These are phyloP conservation scores for Agonopterix arenella DNA, from an alignment of 2,888 invertebrate species.

Conservation along the genomic window DNA sequence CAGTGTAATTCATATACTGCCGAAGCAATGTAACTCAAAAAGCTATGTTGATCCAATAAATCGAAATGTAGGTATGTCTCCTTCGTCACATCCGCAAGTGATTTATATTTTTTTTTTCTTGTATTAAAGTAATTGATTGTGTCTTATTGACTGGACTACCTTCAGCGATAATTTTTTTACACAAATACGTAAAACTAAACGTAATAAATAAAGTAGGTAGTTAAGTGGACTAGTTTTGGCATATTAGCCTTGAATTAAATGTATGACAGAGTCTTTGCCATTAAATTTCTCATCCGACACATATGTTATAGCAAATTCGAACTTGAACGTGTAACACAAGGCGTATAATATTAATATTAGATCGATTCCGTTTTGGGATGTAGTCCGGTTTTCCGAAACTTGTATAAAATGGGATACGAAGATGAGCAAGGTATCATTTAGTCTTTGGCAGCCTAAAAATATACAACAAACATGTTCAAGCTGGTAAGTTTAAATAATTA, in stretches of 20 bases:
- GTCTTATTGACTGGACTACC: too few relatives aligned
- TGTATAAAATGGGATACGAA: conserved; percentile 19
- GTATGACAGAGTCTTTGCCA: conserved; percentile 14
- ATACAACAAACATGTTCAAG: conserved; percentile 21
- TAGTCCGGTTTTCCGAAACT: conserved; percentile 18
- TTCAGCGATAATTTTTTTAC: too few relatives aligned
- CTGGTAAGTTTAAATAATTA: conserved; percentile 18
- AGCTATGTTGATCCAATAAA: too few relatives aligned
- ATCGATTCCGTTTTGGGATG: conserved; percentile 11
- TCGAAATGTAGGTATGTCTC: too few relatives aligned
- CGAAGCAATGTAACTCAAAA: too few relatives aligned
- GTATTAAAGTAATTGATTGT: too few relatives aligned
- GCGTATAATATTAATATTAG: conserved; percentile 9
- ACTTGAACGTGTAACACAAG: conserved; percentile 8
- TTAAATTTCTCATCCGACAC: conserved; percentile 8
- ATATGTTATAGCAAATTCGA: conserved; percentile 9
- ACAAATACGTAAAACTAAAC: neutral
- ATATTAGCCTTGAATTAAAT: conserved; percentile 19
- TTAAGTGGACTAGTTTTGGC: conserved; percentile 12
- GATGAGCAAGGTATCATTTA: conserved; percentile 19
- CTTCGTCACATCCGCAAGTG: too few relatives aligned
- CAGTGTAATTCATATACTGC: neutral
- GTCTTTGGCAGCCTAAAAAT: conserved; percentile 16
- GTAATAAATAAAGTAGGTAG: conserved; percentile 3
- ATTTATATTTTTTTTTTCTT: too few relatives aligned